Evolutionary conservation across 2,797 vertebrate species (phyloP).

Genomic region (Psittacula echo): DNA sequence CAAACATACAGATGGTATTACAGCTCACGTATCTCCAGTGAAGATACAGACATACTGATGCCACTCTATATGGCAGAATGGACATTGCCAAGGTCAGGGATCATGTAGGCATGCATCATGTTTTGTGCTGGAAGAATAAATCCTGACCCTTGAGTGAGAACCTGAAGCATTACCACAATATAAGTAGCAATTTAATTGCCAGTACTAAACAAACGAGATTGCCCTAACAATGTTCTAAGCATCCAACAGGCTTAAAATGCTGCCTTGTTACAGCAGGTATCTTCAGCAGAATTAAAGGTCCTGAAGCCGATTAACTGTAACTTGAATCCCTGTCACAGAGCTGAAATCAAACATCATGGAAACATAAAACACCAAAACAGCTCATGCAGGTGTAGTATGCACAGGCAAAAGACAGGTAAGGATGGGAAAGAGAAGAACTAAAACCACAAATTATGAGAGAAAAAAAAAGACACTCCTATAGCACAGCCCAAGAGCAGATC

Average conservation of each 20-base stretch:
- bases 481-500: not conserved
- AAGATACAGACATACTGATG: not conserved
- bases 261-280: not conserved
- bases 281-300: not conserved
- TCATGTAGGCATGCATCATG: no score
- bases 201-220: not conserved
- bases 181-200: not conserved
- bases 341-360: not conserved
- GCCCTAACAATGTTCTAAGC: accelerated
- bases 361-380: not conserved
- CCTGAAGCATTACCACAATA: accelerated
- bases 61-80: not conserved
- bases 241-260: not conserved
- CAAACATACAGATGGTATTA: accelerated
- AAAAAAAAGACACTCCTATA: not conserved
- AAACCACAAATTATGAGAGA: accelerated
- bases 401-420: not conserved
- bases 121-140: not conserved
- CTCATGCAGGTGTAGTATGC: accelerated
- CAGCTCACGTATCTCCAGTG: accelerated
- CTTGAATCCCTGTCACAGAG: not conserved
- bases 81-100: not conserved
- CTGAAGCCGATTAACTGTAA: not conserved
- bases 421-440: not conserved
- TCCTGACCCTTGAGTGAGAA: not conserved